Evolutionary conservation across 2,888 invertebrate genomes (phyloP).

Genomic region (Acanthosoma haemorrhoidale): DNA sequence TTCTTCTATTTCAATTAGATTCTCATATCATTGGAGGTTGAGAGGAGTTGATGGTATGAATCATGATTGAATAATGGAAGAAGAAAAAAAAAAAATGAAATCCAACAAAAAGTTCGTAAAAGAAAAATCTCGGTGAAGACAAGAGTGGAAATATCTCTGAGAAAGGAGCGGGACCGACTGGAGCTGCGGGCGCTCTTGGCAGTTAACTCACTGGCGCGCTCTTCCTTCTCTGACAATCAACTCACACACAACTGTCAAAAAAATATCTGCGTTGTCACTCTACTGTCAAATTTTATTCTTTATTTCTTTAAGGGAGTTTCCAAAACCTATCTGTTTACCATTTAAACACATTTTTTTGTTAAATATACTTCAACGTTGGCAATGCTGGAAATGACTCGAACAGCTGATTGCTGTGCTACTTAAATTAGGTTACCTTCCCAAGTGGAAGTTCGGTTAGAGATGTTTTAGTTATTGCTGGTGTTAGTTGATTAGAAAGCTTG

Average conservation of each 20-base stretch:
- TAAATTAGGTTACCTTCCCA: conserved; percentile 30
- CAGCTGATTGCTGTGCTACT: conserved; percentile 27
- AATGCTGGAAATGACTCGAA: conserved; percentile 1
- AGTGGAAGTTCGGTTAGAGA: conserved; percentile 27
- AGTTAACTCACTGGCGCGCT: conserved; percentile 24
- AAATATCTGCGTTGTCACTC: no score
- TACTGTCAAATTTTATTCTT: no score
- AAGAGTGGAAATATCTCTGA: neutral
- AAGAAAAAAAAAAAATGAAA: neutral
- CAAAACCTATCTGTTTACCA: no score
- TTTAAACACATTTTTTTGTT: no score
- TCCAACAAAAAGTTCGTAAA: conserved; percentile 8
- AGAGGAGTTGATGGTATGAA: neutral
- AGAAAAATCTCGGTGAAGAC: neutral
- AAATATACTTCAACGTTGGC: conserved; percentile 24
- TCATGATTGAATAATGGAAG: neutral
- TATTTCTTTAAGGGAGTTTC: no score
- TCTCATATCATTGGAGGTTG: neutral
- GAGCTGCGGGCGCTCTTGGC: neutral
- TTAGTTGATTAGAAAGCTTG: neutral
- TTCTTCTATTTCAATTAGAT: neutral
- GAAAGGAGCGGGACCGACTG: conserved; percentile 22
- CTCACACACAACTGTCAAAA: no score
- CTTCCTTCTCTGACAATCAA: conserved; percentile 1
- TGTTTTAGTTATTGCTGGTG: conserved; percentile 18